phyloP scores from a whole-genome alignment of 1,140 invertebrate species.

The Wiebesia pumilae region DNA sequence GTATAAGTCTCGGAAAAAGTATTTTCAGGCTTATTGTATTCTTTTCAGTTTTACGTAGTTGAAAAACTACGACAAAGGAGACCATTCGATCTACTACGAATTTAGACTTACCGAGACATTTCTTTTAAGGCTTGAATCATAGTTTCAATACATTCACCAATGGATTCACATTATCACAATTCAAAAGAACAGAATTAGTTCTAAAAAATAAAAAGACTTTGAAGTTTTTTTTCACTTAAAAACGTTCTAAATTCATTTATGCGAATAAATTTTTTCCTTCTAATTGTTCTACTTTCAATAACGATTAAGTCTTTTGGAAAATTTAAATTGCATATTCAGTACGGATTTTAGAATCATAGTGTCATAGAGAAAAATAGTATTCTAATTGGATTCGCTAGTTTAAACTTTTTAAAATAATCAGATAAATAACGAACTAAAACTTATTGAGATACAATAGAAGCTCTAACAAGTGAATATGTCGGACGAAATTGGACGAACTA shows the following conservation, averaged over 20 bases:
- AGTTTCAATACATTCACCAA: neutral
- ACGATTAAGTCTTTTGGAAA: neutral
- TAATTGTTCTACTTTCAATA: neutral
- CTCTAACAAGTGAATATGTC: too few species aligned
- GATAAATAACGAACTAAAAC: too few species aligned
- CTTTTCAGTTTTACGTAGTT: neutral
- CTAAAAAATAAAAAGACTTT: neutral
- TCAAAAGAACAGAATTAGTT: neutral
- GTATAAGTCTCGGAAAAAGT: neutral
- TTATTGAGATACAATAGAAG: too few species aligned
- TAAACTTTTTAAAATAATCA: too few species aligned
- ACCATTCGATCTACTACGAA: neutral
- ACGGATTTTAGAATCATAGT: neutral
- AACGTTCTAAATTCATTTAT: neutral
- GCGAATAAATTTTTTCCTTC: neutral
- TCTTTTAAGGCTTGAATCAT: neutral
- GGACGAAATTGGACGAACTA: too few species aligned
- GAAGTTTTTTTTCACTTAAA: neutral
- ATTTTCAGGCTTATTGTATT: slow-evolving; percentile 2
- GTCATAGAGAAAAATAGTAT: too few species aligned
- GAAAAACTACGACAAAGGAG: neutral
- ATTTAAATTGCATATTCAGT: neutral
- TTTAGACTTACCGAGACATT: neutral
- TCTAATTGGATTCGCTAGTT: too few species aligned
- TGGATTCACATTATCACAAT: neutral